Evolutionary conservation across 2,888 invertebrate species (phyloP), one percentile per base, ranked within the genome.

Genomic region (Chydorus sphaericus): DNA sequence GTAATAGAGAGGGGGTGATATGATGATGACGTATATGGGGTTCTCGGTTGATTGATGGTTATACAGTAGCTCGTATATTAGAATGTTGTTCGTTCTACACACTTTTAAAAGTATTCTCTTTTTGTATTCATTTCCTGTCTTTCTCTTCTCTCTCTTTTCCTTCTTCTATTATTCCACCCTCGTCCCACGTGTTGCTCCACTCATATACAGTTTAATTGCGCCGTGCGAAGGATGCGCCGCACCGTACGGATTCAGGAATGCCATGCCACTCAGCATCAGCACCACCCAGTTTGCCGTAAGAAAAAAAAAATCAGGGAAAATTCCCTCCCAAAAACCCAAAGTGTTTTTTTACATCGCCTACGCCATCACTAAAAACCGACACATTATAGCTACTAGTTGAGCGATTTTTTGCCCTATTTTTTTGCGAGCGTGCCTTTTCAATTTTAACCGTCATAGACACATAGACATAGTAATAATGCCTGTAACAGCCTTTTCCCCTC

Each of bases 231-330:
- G 79, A 60, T 98, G 97, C 75, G 92, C 86, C 60, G 85, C 91
- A 62, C 94, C 97, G 23, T 98, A 97, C 71, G 94, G 96, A 65
- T 98, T 84, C 76, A 83, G 82, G 69, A 89, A 98, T 75, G 86
- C 91, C 69, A 89, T 97, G 86, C 78, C 79, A 64, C 78, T 97
- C 62, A 90, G 86, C 68, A 80, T 78, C 65, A 82, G 94, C 69
- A 87, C 92, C 11, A 70, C 74, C 67, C 73, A 73, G 69, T 97
- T 97, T 74, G 83, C 88, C 70, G 89, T 90, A 79, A 82, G 88
- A 53, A 83, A 85, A 68, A 75, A 85, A 64, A 86, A n/a, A n/a
- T n/a, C 85, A 4, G 87, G 87, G 65, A 87, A 86, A 70, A 87
- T 87, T 65, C 74, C 77, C 58, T 73, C 73, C 3, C 79, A 79